These are phyloP conservation scores for Stramonita haemastoma DNA, from an alignment of 2,888 invertebrate genomes.

Conservation along the genomic window DNA sequence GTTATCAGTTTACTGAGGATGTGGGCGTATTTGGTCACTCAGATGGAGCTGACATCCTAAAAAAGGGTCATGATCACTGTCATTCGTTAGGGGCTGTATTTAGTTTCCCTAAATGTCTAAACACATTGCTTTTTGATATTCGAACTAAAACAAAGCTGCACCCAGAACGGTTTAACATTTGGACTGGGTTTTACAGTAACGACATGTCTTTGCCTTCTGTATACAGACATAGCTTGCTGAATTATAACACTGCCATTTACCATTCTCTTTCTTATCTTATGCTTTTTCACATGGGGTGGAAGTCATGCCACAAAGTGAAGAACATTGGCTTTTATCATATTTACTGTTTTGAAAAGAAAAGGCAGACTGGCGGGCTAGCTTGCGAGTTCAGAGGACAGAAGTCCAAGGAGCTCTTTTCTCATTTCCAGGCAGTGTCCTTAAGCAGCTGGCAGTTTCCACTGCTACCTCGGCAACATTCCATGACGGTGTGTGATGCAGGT, in stretches of 20 bases:
- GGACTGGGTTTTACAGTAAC: not conserved
- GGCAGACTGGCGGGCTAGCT: no score
- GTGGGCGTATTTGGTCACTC: no score
- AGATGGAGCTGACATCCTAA: not conserved
- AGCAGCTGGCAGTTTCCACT: not conserved
- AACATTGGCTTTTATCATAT: not conserved
- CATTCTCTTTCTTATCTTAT: not conserved
- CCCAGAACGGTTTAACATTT: not conserved
- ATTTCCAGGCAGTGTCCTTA: not conserved
- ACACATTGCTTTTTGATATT: not conserved
- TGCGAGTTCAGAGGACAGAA: not conserved
- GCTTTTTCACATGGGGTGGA: not conserved
- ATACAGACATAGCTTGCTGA: not conserved
- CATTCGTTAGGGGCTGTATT: not conserved
- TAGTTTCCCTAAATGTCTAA: not conserved
- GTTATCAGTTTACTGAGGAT: not conserved
- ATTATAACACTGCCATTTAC: not conserved
- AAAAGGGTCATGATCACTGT: not conserved
- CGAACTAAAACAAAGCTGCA: not conserved
- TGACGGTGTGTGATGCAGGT: not conserved
- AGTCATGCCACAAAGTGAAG: not conserved
- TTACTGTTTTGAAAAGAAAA: not conserved
- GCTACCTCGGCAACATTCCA: no score
- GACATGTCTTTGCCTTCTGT: not conserved
- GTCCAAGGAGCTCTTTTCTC: not conserved